A percentile compares a stretch with the other conserved stretches of the same genome.
Conservation (phyloP, 2,888 invertebrate genomes). For the Mallateleia sp. region DNA sequence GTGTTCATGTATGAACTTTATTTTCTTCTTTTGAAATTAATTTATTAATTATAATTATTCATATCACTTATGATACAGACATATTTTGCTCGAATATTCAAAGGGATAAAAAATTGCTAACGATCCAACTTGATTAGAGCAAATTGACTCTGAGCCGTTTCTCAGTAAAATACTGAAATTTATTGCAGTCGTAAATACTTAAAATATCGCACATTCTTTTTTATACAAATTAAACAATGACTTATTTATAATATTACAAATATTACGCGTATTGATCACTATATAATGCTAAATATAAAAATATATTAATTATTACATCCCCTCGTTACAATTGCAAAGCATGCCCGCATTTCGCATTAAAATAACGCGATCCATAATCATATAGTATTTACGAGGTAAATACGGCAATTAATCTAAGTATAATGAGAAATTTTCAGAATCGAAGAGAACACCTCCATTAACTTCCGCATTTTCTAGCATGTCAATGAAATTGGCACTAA, state of each 20-base stretch:
- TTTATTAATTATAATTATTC: constrained; percentile 55
- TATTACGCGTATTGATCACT: constrained; percentile 56
- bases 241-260: constrained; percentile 66
- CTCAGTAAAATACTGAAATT: constrained; percentile 75
- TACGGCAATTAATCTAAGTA: constrained; percentile 61
- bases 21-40: constrained; percentile 17
- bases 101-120: constrained; percentile 62
- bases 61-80: constrained; percentile 79
- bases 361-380: constrained; percentile 39
- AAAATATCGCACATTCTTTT: constrained; percentile 56
- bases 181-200: constrained; percentile 70
- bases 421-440: constrained; percentile 60
- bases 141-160: constrained; percentile 74
- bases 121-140: constrained; percentile 67
- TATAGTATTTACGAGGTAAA: constrained; percentile 65
- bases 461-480: too few relatives aligned
- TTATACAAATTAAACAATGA: constrained; percentile 70
- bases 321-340: constrained; percentile 74
- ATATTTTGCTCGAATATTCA: constrained; percentile 48
- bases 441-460: neutral
- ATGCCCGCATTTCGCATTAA: constrained; percentile 68
- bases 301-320: constrained; percentile 72
- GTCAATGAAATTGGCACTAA: constrained; percentile 12
- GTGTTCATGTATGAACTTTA: constrained; percentile 44
- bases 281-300: constrained; percentile 72